phyloP scores from a whole-genome alignment of 2,797 vertebrate species.

The Enteromius anoplus region DNA sequence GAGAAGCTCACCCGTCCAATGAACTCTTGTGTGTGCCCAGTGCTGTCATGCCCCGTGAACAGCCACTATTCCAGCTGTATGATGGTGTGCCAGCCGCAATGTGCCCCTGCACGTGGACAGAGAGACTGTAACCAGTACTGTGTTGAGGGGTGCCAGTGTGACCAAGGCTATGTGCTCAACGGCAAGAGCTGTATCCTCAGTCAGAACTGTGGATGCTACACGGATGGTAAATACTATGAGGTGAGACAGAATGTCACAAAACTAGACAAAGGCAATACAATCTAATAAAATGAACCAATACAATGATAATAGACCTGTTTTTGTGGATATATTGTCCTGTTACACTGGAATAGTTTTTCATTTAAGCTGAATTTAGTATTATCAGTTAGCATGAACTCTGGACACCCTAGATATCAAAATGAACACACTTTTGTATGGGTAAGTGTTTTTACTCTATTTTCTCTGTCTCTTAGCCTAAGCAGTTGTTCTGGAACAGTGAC shows the following conservation, averaged over 20 bases:
- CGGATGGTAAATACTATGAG: conserved; percentile 95
- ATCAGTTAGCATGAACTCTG: not conserved
- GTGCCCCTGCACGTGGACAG: conserved; percentile 90
- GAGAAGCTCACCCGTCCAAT: conserved; percentile 33
- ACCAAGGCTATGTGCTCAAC: conserved; percentile 92
- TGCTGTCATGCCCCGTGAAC: conserved; percentile 88
- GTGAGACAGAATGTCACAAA: conserved; percentile 68
- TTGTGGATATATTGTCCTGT: not conserved
- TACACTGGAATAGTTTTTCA: not conserved
- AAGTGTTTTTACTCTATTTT: not conserved
- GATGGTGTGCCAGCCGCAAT: conserved; percentile 92
- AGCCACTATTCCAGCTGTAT: conserved; percentile 95
- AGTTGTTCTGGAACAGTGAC: conserved; percentile 95
- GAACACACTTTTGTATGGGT: not conserved
- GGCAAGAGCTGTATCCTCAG: conserved; percentile 94
- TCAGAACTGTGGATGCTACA: conserved; percentile 96
- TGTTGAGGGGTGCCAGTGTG: conserved; percentile 96
- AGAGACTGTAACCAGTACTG: conserved; percentile 95
- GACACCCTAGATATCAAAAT: not conserved
- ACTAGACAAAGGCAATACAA: not conserved
- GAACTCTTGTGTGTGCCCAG: conserved; percentile 70
- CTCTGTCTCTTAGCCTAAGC: conserved; percentile 84
- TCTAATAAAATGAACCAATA: not conserved
- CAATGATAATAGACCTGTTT: not conserved
- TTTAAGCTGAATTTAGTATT: not conserved